Percentiles rank a stretch among this genome's conserved stretches.
Evolutionary conservation across 2,888 invertebrate genomes (phyloP).

Genomic region (Leucoma salicis): DNA sequence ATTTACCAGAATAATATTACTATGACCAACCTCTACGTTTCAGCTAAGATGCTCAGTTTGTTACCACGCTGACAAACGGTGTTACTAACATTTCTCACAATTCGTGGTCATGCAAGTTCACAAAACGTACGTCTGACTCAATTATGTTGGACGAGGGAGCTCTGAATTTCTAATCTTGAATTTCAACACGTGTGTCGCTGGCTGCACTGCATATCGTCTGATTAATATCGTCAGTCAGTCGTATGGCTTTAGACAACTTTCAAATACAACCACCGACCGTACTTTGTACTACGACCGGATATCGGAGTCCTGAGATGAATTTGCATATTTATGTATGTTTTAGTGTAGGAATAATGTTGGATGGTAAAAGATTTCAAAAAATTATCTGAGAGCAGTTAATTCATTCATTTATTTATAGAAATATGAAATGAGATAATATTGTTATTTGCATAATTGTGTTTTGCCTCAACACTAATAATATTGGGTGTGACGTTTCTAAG

Average conservation of each 20-base stretch:
- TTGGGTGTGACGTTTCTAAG: no score
- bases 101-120: not conserved
- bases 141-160: conserved; percentile 60
- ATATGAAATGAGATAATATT: no score
- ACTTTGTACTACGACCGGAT: conserved; percentile 45
- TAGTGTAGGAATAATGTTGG: no score
- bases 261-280: conserved; percentile 40
- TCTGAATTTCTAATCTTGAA: conserved; percentile 46
- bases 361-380: no score
- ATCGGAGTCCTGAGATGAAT: conserved; percentile 33
- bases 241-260: conserved; percentile 65
- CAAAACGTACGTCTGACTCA: conserved; percentile 47
- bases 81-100: not conserved
- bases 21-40: no score
- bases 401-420: no score
- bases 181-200: conserved; percentile 53
- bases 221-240: conserved; percentile 64
- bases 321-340: not conserved
- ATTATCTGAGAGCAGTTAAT: no score
- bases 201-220: conserved; percentile 67
- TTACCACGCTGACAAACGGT: no score
- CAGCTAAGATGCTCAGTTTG: no score
- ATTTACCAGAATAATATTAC: no score
- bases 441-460: no score
- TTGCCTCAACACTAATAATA: no score